Evolutionary conservation across 2,113 vertebrate genomes (phyloP), one percentile per base, ranked within the genome.

Genomic region (Tiliqua scincoides): DNA sequence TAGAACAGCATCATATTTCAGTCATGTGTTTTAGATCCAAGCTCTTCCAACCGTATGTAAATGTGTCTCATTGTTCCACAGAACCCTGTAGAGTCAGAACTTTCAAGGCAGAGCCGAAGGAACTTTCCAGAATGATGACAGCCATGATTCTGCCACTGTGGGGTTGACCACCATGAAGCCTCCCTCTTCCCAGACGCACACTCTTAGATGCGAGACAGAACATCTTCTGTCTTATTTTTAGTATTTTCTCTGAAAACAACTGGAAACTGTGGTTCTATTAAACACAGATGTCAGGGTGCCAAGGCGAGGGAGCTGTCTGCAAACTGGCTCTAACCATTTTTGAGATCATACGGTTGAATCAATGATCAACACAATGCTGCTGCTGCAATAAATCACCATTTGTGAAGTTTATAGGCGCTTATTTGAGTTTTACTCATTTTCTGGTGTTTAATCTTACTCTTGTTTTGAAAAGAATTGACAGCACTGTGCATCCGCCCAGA

Each of bases 181-280:
- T 32, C 14, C 30, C 20, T 72, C 59, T 43, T 23, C 7, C 23
- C 12, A 61, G 54, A 85, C 0, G 0, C 43, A 82, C n/a, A 52
- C 76, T 77, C 75, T 72, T n/a, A 70, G 2, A 20, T 32, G 67
- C 2, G 7, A 8, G 25, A 88, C 93, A 0, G 2, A 83, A 11
- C 43, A 82, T 93, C 37, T 86, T 91, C 87, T 91, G 80, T 23
- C 73, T 92, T 92, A 90, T 85, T 81, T 92, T 70, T 65, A 67
- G 6, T 77, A 18, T 88, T 85, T 82, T 48, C 82, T 57, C 65
- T 61, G 65, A 91, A 88, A 57, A 77, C 73, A 27, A 52, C 65
- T 88, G 85, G 48, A 84, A 86, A 77, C 25, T 73, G 18, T 43
- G 32, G n/a, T 85, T 88, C 81, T 87, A 85, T 92, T 89, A 85